phyloP scores from a whole-genome alignment of 2,888 invertebrate genomes.

The Mythimna albipuncta region DNA sequence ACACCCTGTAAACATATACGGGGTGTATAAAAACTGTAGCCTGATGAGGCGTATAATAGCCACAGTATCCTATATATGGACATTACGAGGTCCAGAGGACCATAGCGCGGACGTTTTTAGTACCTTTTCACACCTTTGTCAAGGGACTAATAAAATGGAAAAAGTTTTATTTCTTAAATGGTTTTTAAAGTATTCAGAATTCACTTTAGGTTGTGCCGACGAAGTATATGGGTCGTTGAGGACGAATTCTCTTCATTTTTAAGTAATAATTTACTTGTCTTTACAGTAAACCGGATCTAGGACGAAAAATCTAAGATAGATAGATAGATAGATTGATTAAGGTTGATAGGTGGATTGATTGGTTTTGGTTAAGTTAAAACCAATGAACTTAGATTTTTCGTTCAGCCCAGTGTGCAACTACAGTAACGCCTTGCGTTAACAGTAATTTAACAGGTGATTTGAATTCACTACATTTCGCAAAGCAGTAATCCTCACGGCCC shows the following conservation, averaged over 20 bases:
- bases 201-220: constrained; percentile 47
- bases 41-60: constrained; percentile 48
- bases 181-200: constrained; percentile 49
- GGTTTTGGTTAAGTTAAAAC: no score
- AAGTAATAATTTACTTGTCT: neutral
- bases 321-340: no score
- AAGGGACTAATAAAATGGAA: constrained; percentile 52
- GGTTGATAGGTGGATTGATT: no score
- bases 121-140: constrained; percentile 63
- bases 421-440: no score
- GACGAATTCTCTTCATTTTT: constrained; percentile 1
- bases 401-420: no score
- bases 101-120: constrained; percentile 41
- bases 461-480: no score
- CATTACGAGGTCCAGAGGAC: constrained; percentile 30
- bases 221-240: constrained; percentile 9
- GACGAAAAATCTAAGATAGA: no score
- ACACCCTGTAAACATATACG: constrained; percentile 33
- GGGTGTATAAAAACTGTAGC: constrained; percentile 26
- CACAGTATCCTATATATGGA: constrained; percentile 46
- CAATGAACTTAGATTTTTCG: no score
- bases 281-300: neutral
- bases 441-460: no score
- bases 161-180: constrained; percentile 50
- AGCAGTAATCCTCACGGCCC: no score